A percentile compares a stretch with the other conserved stretches of the same genome.
phyloP scores from a whole-genome alignment of 2,797 vertebrate genomes.

The Mycteria americana region DNA sequence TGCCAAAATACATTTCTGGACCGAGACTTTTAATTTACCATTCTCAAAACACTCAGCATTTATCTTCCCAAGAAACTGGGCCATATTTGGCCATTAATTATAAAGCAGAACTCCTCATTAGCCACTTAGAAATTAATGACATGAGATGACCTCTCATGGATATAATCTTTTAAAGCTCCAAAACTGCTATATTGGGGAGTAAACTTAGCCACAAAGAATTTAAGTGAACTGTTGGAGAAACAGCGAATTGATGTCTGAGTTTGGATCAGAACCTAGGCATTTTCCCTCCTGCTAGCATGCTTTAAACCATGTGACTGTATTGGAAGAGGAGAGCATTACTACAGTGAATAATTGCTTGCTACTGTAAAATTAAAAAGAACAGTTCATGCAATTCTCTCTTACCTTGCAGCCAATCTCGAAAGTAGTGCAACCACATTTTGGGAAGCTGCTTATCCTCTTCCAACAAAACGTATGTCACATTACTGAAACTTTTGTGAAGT shows the following conservation, averaged over 20 bases:
- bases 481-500: conserved; percentile 86
- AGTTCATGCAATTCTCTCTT: not conserved
- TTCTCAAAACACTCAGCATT: not conserved
- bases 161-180: not conserved
- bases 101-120: not conserved
- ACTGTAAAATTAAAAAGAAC: not conserved
- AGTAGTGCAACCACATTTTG: conserved; percentile 94
- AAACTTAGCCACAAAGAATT: not conserved
- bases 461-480: conserved; percentile 85
- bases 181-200: not conserved
- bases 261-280: not conserved
- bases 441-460: conserved; percentile 87
- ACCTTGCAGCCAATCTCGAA: conserved; percentile 94
- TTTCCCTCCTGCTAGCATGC: not conserved
- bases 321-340: not conserved
- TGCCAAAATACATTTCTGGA: not conserved
- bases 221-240: not conserved
- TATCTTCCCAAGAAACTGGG: not conserved
- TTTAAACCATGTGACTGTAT: not conserved
- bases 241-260: not conserved
- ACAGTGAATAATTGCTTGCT: not conserved
- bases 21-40: not conserved
- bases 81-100: not conserved
- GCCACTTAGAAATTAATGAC: not conserved
- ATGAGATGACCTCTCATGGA: not conserved